Percentiles rank a stretch among this genome's conserved stretches.
Evolutionary conservation across 2,797 vertebrate genomes (phyloP).

Genomic region (Coregonus suidteri): DNA sequence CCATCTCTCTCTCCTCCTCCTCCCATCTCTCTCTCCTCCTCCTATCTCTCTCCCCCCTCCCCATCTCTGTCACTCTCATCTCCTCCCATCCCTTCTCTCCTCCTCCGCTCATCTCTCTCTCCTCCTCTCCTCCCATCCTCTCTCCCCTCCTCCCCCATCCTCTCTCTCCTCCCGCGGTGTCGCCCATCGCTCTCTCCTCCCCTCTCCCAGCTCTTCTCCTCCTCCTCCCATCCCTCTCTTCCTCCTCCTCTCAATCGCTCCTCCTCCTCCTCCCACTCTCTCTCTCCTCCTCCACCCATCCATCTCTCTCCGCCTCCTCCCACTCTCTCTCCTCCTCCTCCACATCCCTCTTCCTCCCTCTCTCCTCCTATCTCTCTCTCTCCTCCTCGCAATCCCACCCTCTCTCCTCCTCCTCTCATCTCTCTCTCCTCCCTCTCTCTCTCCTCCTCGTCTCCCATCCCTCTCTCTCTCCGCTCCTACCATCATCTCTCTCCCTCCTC

Average conservation of each 20-base stretch:
- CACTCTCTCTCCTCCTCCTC: fast-evolving
- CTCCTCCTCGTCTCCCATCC: too few species aligned
- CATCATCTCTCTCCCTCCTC: too few species aligned
- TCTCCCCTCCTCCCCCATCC: fast-evolving
- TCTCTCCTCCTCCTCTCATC: fast-evolving
- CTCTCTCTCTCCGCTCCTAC: fast-evolving
- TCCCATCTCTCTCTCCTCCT: fast-evolving
- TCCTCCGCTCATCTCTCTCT: fast-evolving
- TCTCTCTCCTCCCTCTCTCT: fast-evolving
- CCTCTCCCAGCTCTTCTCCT: too few species aligned
- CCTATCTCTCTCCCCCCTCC: fast-evolving
- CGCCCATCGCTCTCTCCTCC: too few species aligned
- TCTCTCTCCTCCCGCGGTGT: too few species aligned
- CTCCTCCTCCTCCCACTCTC: too few species aligned
- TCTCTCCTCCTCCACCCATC: fast-evolving
- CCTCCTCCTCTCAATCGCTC: too few species aligned
- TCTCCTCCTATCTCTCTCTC: fast-evolving
- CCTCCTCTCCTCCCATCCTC: fast-evolving
- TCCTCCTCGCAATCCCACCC: fast-evolving
- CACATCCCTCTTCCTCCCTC: too few species aligned
- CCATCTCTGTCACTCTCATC: fast-evolving
- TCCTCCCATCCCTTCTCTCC: fast-evolving
- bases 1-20: fast-evolving
- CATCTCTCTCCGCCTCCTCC: fast-evolving
- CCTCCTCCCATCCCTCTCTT: too few species aligned